Percentiles rank a stretch among this genome's conserved stretches.
phyloP scores from a whole-genome alignment of 2,797 vertebrate species.

The Chloroceryle inda region DNA sequence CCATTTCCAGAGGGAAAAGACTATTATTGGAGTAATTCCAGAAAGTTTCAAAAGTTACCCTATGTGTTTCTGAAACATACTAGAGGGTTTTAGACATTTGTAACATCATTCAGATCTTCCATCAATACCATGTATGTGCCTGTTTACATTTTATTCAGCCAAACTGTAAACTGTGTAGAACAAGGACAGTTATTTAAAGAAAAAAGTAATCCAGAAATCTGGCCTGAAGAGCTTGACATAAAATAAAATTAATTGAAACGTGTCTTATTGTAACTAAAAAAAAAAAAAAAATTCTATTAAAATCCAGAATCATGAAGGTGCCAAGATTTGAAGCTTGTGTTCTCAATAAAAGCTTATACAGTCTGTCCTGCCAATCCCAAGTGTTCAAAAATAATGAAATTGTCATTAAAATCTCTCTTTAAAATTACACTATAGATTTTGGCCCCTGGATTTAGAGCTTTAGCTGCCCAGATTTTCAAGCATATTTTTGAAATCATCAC shows the following conservation, averaged over 20 bases:
- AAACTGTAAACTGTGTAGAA: background rate
- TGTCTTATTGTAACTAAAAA: background rate
- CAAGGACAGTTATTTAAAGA: background rate
- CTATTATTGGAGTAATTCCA: conserved; percentile 17
- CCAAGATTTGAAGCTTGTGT: background rate
- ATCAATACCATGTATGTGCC: background rate
- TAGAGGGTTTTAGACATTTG: background rate
- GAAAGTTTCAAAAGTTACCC: background rate
- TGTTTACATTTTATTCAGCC: background rate
- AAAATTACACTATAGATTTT: background rate
- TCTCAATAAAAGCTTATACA: background rate
- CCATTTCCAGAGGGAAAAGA: background rate
- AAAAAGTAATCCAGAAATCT: background rate
- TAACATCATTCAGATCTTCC: background rate
- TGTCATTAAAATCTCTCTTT: background rate
- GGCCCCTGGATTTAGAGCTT: background rate
- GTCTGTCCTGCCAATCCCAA: background rate
- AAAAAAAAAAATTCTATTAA: background rate
- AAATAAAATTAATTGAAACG: background rate
- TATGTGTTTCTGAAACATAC: conserved; percentile 1
- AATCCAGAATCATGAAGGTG: background rate
- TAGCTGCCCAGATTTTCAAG: background rate
- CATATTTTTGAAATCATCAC: background rate
- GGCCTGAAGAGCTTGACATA: background rate
- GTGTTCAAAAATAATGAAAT: background rate